phyloP scores from a whole-genome alignment of 2,888 invertebrate genomes.

The Pimpla rufipes region DNA sequence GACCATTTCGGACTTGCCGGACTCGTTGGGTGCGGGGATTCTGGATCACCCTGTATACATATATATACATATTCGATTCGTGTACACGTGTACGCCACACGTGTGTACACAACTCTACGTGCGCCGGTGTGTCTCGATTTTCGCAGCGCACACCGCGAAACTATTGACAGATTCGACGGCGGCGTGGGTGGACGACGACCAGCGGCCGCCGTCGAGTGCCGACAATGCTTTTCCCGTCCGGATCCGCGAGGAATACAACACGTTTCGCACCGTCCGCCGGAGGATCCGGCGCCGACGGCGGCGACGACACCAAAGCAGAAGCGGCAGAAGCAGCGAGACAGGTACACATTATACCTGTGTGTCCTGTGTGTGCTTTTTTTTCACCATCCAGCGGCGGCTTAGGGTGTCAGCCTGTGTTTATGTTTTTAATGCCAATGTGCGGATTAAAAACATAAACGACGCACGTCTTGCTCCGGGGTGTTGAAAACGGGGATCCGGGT shows the following conservation, averaged over 20 bases:
- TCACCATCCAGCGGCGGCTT: no score
- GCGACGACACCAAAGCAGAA: neutral
- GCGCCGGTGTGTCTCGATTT: neutral
- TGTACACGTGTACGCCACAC: neutral
- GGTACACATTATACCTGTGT: neutral
- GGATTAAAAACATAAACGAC: no score
- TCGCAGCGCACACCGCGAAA: slow-evolving; percentile 21
- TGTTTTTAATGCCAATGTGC: neutral
- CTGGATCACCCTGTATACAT: no score
- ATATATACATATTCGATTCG: slow-evolving; percentile 1
- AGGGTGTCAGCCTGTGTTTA: neutral
- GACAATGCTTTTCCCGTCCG: slow-evolving; percentile 51
- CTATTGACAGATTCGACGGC: slow-evolving; percentile 46
- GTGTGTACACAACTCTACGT: neutral
- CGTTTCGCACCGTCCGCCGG: neutral
- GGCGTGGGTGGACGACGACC: neutral
- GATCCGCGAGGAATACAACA: neutral
- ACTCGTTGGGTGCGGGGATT: no score
- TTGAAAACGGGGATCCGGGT: no score
- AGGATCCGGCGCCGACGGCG: neutral
- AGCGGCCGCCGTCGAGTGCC: neutral
- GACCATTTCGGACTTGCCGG: no score
- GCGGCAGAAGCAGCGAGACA: neutral
- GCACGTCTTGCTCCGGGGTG: no score
- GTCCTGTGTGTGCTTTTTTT: neutral